Base-by-base conservation (phyloP, 1,140 invertebrate species). In the Subanguina moxae region DNA sequence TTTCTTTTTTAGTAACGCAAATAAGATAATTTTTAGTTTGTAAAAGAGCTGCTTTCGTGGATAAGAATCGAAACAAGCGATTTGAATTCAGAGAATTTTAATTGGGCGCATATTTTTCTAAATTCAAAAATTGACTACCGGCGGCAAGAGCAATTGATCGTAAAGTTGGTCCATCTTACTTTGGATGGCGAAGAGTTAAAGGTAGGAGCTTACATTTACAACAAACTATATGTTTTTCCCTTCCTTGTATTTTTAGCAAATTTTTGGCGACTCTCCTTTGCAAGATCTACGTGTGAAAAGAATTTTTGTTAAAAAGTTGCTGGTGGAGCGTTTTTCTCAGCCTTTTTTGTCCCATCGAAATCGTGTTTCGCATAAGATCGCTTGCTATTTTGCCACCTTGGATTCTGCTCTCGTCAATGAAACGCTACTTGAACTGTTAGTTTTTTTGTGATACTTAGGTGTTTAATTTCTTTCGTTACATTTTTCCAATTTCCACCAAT, bases 1-100 rank as follows among this genome's bases (percentile, higher is more conserved):
- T n/a, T n/a, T n/a, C n/a, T n/a, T n/a, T n/a, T n/a, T n/a, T n/a
- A n/a, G n/a, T n/a, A n/a, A n/a, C n/a, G n/a, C n/a, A n/a, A n/a
- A n/a, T n/a, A n/a, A n/a, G n/a, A n/a, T n/a, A n/a, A n/a, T n/a
- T 15, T 52, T 52, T 52, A 52, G 48, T 52, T 52, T 52, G 15
- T 15, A 15, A 52, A 52, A 52, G n/a, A 19, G 23, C 48, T 52
- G 48, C n/a, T 52, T 52, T 19, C n/a, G 3, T 52, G 48, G 48
- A 52, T 52, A 19, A 7, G 3, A 1, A 52, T 1, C 8, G n/a
- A 15, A 7, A 11, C 32, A 3, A 11, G 32, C 32, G 32, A 38
- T 38, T 38, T 11, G 32, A 52, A 7, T 52, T 52, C 48, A 19
- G 8, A 21, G 15, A 52, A 52, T 15, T 52, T 52, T 25, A 15